phyloP scores from a whole-genome alignment of 1,140 invertebrate species.

The Atta colombica region DNA sequence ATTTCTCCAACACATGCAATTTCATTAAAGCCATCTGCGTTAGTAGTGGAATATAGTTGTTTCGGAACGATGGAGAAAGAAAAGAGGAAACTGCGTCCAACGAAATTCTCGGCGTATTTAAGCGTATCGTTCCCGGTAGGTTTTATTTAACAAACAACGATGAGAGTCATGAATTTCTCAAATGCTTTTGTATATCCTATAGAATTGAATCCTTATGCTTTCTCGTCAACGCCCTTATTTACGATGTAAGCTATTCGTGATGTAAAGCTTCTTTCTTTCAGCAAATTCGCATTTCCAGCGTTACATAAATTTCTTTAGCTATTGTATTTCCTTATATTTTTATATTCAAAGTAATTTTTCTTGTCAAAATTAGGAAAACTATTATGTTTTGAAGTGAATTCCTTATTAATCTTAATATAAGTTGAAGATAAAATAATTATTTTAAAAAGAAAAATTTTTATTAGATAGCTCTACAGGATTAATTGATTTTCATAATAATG shows the following conservation, averaged over 20 bases:
- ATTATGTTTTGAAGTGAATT: background rate
- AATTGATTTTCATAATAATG: background rate
- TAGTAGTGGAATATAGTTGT: background rate
- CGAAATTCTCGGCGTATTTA: conserved; percentile 41
- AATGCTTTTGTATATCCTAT: conserved; percentile 30
- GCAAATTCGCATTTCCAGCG: background rate
- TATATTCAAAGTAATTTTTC: background rate
- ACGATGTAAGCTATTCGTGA: background rate
- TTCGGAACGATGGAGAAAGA: background rate
- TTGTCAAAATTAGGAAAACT: background rate
- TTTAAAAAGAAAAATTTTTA: background rate
- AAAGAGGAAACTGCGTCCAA: conserved; percentile 27
- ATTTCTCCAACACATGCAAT: background rate
- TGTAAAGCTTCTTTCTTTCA: conserved; percentile 1
- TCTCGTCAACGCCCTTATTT: background rate
- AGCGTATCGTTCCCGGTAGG: background rate
- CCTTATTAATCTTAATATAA: background rate
- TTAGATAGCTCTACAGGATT: background rate
- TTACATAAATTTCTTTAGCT: background rate
- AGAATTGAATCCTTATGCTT: conserved; percentile 38
- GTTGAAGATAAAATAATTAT: background rate
- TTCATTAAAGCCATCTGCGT: conserved; percentile 9
- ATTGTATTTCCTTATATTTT: background rate
- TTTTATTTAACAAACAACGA: conserved; percentile 50
- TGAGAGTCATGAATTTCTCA: conserved; percentile 37